phyloP scores from a whole-genome alignment of 2,113 vertebrate species.

The Cranoglanis bouderius region DNA sequence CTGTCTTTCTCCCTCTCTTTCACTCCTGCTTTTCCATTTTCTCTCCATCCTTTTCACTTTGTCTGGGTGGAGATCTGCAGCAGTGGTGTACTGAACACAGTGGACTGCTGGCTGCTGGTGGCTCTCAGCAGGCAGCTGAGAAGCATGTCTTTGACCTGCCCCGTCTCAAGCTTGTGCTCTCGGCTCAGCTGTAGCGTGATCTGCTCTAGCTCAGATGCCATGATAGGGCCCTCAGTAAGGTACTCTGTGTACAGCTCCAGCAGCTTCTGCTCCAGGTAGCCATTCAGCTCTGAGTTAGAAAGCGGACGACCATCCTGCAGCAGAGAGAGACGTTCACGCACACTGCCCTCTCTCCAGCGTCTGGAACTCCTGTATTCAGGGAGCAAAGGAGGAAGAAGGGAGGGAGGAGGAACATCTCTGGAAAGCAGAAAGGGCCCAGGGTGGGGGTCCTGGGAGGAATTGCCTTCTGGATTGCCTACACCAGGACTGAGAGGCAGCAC shows the following conservation, averaged over 20 bases:
- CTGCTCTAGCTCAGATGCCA: slow-evolving; percentile 91
- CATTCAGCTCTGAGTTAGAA: slow-evolving; percentile 88
- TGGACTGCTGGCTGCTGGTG: slow-evolving; percentile 82
- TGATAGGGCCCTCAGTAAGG: slow-evolving; percentile 83
- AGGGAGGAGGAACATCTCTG: slow-evolving; percentile 81
- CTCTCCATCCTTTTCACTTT: slow-evolving; percentile 41
- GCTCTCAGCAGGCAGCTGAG: slow-evolving; percentile 85
- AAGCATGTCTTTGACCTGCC: slow-evolving; percentile 91
- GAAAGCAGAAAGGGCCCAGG: slow-evolving; percentile 86
- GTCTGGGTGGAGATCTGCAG: slow-evolving; percentile 86
- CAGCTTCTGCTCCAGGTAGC: slow-evolving; percentile 91
- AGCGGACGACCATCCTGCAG: slow-evolving; percentile 84
- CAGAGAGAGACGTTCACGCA: slow-evolving; percentile 78
- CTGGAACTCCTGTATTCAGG: slow-evolving; percentile 67
- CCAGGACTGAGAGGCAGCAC: slow-evolving; percentile 81
- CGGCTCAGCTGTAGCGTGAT: slow-evolving; percentile 88
- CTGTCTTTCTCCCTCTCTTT: slow-evolving; percentile 52
- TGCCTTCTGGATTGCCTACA: slow-evolving; percentile 70
- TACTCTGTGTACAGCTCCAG: slow-evolving; percentile 91
- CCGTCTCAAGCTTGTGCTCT: slow-evolving; percentile 87
- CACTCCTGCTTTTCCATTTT: slow-evolving; percentile 61
- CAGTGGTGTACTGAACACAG: slow-evolving; percentile 90
- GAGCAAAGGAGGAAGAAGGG: slow-evolving; percentile 49
- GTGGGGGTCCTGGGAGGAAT: slow-evolving; percentile 66
- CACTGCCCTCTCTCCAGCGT: slow-evolving; percentile 79